Evolutionary conservation across 2,888 invertebrate species (phyloP).

Genomic region (Spisula subtruncata): DNA sequence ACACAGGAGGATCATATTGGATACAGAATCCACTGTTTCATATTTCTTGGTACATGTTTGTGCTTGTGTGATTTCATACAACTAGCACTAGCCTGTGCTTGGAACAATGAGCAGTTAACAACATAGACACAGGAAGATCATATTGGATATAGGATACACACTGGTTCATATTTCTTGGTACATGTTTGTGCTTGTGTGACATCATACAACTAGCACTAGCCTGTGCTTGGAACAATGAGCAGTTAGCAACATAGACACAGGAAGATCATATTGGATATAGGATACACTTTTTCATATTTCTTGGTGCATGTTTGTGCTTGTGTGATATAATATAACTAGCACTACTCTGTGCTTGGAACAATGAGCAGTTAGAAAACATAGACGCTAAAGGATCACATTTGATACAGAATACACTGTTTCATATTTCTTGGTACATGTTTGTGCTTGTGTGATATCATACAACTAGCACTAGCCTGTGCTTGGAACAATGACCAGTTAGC

Average conservation of each 20-base stretch:
- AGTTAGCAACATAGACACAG: neutral
- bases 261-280: neutral
- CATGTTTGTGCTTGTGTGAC: constrained; percentile 44
- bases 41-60: no score
- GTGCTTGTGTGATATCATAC: neutral
- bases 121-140: neutral
- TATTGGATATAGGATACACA: neutral
- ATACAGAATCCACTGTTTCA: no score
- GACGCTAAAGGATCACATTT: neutral
- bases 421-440: constrained; percentile 19
- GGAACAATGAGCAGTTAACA: neutral
- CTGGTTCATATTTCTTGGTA: constrained; percentile 52
- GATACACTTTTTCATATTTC: neutral
- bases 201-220: constrained; percentile 46
- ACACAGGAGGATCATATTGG: no score
- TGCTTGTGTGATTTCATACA: no score
- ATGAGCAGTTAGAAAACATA: neutral
- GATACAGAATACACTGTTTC: neutral
- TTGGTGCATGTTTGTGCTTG: neutral
- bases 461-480: constrained; percentile 16
- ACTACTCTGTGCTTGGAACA: neutral
- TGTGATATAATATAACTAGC: neutral
- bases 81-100: no score
- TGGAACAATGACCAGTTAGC: constrained; percentile 7
- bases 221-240: constrained; percentile 50